Base-by-base conservation (phyloP, 2,113 vertebrate genomes). In the Stictonetta naevosa region DNA sequence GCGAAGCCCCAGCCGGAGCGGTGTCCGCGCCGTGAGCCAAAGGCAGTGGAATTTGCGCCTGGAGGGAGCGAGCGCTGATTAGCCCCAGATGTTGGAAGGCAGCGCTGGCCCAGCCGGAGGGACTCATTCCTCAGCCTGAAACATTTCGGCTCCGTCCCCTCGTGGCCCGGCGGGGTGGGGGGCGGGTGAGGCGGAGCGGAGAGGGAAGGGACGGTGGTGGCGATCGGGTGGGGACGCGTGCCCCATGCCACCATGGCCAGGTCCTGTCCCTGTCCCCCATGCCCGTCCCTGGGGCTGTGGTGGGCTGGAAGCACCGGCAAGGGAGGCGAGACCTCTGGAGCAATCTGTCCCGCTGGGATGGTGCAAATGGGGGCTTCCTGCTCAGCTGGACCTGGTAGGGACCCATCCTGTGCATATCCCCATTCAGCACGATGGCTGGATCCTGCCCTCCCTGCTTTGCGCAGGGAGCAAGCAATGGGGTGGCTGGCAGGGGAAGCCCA, bases 81-180 rank as follows among this genome's bases (percentile, higher is more conserved):
- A 86, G 95, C 91, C 95, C 95, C 97, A 98, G 97, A 97, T 97
- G 97, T 98, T 97, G 86, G 92, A 92, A 96, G 92, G 96, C 93
- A 84, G 75, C 0, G 29, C 69, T 86, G 94, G 90, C 94, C 22
- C 0, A 95, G 97, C 96, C 83, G 53, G 66, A 91, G 96, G 83
- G 91, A 93, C 89, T 95, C 91, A 94, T 90, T 94, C 84, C 92
- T 94, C 72, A 87, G 92, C 90, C 81, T 82, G 83, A 90, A 93
- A 95, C 91, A 85, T 95, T 83, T 90, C 50, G 64, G 88, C 85
- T 96, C 94, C 1, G 1, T 95, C 95, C 95, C 82, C 74, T 40
- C 23, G n/a, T 18, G 94, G 77, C 95, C 80, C 4, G 13, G 69
- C 5, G 23, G 88, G 69, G 69, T 46, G 33, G 73, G 92, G n/a